Evolutionary conservation across 1,140 invertebrate genomes (phyloP), one percentile per base, ranked within the genome.

Genomic region (Sycophila sp.): DNA sequence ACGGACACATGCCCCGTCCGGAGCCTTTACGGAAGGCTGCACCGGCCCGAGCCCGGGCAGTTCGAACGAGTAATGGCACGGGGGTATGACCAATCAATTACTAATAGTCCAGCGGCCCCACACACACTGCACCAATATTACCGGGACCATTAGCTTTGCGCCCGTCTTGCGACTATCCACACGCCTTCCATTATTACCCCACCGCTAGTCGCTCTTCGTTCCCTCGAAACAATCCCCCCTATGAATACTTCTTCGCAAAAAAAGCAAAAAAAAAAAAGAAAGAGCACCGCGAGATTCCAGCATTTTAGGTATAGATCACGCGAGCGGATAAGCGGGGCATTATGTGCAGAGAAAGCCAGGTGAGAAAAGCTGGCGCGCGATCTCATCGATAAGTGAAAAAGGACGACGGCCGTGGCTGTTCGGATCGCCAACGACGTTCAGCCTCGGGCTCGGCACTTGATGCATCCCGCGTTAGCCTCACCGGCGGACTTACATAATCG

Each of bases 1-100:
- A 13, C 10, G 11, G 1, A 53, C 26, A 53, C 49, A 26, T 45
- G 19, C 17, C 19, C n/a, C 22, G 10, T 47, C 17, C 55, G 28
- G 59, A 71, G 72, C 74, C 73, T 74, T 78, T 74, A 76, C 75
- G 76, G 75, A 77, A 78, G 75, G 78, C 74, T 36, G 73, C 51
- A 69, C 72, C 71, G 56, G 26, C 42, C 40, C 19, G 64, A 32
- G 71, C 51, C 72, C n/a, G 68, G 67, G 70, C n/a, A n/a, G 74
- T 79, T 77, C 75, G 75, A 81, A 78, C 73, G 74, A 77, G 74
- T 80, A 78, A 82, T 80, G 77, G 78, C 73, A 75, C 70, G 58
- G 59, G 74, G 77, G 80, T 81, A 81, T 81, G 81, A 81, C 81
- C 80, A 83, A 83, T 83, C 81, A 83, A 81, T 83, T 81, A 83